Conservation (phyloP, 2,797 vertebrate species). For the Fundulus diaphanus region DNA sequence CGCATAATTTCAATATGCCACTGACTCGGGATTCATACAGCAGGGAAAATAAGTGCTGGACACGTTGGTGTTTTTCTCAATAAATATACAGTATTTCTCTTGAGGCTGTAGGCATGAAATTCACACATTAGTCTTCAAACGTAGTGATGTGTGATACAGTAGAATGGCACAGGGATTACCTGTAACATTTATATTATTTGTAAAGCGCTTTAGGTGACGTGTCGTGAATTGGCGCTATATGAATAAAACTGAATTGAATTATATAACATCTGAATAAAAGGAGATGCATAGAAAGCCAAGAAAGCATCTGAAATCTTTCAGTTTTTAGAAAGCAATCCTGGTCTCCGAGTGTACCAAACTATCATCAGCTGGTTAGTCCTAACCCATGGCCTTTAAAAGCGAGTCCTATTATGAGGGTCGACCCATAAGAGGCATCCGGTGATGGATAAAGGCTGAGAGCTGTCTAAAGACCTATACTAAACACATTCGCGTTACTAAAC, state of each 20-base stretch:
- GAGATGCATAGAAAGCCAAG: not conserved
- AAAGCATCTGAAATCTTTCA: not conserved
- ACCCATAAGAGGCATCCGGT: not conserved
- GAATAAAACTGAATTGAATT: too few relatives aligned
- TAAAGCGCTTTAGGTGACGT: too few relatives aligned
- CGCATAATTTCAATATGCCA: not conserved
- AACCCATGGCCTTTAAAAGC: not conserved
- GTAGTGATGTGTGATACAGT: not conserved
- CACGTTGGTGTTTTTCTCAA: not conserved
- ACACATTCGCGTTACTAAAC: too few relatives aligned
- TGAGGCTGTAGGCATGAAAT: not conserved
- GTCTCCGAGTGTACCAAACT: not conserved
- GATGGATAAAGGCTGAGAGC: not conserved
- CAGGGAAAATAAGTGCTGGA: not conserved
- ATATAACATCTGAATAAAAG: not conserved
- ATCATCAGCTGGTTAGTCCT: not conserved
- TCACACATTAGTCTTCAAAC: not conserved
- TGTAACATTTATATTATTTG: too few relatives aligned
- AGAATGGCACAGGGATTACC: not conserved
- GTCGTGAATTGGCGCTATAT: too few relatives aligned
- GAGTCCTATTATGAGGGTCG: not conserved
- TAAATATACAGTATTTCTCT: not conserved
- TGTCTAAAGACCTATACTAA: not conserved
- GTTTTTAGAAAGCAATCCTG: not conserved
- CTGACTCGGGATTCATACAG: not conserved